Evolutionary conservation across 2,888 invertebrate species (phyloP).

Genomic region (Eupithecia centaureata): DNA sequence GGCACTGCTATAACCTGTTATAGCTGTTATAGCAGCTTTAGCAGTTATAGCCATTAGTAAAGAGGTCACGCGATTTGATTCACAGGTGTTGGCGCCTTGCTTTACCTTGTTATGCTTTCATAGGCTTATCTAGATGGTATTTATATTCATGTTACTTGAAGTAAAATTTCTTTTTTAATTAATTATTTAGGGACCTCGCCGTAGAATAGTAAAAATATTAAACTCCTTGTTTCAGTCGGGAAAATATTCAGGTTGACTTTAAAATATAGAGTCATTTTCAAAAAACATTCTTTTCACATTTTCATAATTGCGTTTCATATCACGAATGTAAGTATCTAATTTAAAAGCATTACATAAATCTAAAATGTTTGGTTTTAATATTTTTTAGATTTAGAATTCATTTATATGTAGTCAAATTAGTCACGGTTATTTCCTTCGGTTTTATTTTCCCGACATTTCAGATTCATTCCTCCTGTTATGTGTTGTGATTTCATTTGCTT

Average conservation of each 20-base stretch:
- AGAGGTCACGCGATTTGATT: constrained; percentile 29
- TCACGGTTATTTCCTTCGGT: too few species aligned
- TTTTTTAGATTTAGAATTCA: too few species aligned
- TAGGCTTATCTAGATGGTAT: background rate
- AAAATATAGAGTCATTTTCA: background rate
- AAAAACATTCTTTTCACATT: too few species aligned
- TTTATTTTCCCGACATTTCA: background rate
- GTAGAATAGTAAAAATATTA: background rate
- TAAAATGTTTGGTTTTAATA: too few species aligned
- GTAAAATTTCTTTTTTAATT: background rate
- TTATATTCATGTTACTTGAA: background rate
- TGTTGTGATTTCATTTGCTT: background rate
- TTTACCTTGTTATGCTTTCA: constrained; percentile 9
- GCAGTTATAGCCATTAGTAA: constrained; percentile 8
- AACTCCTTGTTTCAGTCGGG: background rate
- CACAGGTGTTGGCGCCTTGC: background rate
- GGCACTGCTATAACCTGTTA: constrained; percentile 14
- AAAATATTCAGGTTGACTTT: background rate
- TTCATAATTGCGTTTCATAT: too few species aligned
- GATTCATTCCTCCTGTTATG: background rate
- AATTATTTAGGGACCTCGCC: background rate
- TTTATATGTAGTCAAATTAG: too few species aligned
- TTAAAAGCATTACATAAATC: background rate
- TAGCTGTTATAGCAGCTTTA: background rate
- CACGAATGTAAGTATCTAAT: too few species aligned